Evolutionary conservation across 2,797 vertebrate genomes (phyloP).

Genomic region (Loriculus beryllinus): DNA sequence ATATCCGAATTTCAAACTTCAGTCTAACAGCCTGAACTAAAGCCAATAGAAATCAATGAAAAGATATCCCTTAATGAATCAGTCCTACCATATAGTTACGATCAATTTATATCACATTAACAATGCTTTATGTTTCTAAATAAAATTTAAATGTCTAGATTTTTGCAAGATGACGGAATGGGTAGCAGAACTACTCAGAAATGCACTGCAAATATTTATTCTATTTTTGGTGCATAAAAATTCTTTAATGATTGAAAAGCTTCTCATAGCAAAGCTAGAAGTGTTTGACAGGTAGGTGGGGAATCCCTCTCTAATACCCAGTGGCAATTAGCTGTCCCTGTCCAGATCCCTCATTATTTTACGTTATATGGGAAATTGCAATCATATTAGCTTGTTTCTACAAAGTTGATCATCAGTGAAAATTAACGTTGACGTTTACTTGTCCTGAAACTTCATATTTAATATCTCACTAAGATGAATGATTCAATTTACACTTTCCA

Average conservation of each 20-base stretch:
- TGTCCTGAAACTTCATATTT: conserved; percentile 7
- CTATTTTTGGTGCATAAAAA: neutral
- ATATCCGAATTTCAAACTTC: neutral
- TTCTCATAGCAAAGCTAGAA: neutral
- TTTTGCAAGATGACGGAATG: neutral
- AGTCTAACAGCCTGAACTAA: neutral
- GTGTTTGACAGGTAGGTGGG: neutral
- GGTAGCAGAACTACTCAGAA: neutral
- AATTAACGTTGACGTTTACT: neutral
- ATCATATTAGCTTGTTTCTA: neutral
- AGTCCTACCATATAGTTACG: neutral
- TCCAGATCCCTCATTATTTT: neutral
- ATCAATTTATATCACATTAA: neutral
- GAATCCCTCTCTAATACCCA: neutral
- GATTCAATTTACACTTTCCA: neutral
- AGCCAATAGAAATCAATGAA: neutral
- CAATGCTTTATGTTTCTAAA: neutral
- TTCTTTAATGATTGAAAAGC: neutral
- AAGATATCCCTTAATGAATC: neutral
- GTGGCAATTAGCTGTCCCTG: neutral
- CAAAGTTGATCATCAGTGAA: neutral
- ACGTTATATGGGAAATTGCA: neutral
- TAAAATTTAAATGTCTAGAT: neutral
- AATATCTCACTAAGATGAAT: neutral
- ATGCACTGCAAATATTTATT: neutral